Evolutionary conservation across 2,113 vertebrate species (phyloP).

Genomic region (Aphelocoma coerulescens): DNA sequence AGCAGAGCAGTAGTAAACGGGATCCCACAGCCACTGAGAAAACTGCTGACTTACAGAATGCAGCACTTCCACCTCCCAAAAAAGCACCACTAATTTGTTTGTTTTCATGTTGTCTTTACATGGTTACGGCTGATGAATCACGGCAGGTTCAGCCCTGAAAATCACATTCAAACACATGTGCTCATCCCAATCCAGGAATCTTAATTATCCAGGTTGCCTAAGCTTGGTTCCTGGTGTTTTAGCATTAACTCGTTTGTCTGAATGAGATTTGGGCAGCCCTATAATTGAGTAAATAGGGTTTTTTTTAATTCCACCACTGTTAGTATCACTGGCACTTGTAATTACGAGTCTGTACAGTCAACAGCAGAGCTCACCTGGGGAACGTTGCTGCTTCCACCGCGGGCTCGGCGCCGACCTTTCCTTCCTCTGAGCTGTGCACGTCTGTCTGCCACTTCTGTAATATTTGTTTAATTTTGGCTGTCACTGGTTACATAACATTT

Average conservation of each 20-base stretch:
- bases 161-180: background rate
- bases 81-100: background rate
- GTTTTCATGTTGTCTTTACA: background rate
- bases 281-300: background rate
- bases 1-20: background rate
- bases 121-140: background rate
- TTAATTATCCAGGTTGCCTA: background rate
- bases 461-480: background rate
- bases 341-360: background rate
- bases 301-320: background rate
- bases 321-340: background rate
- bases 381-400: rapidly evolving
- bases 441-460: background rate
- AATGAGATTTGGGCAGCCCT: background rate
- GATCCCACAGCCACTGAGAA: background rate
- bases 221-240: background rate
- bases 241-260: background rate
- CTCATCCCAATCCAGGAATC: background rate
- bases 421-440: background rate
- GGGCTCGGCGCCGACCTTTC: background rate
- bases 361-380: background rate
- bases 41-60: background rate
- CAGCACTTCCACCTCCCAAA: background rate
- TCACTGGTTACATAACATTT: background rate
- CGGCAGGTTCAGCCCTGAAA: background rate